Conservation (phyloP, 2,888 invertebrate species). For the Acrocyrtus sp. region DNA sequence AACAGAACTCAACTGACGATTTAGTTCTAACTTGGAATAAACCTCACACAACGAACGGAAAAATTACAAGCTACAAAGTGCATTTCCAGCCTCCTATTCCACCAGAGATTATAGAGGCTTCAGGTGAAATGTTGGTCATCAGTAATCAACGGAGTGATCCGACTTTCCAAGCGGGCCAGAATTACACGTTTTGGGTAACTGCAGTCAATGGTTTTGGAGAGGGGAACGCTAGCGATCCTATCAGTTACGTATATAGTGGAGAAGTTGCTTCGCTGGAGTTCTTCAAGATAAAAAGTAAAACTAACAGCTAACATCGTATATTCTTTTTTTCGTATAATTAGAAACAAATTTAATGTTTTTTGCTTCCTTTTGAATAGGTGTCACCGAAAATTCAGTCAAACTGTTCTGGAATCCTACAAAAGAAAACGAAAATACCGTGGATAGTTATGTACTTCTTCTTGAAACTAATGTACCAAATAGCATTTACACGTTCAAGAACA, state of each 20-base stretch:
- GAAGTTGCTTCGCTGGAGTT: constrained; percentile 65
- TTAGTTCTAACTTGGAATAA: constrained; percentile 77
- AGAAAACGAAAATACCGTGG: constrained; percentile 40
- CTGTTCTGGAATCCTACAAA: constrained; percentile 39
- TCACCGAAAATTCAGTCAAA: constrained; percentile 35
- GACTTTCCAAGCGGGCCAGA: constrained; percentile 70
- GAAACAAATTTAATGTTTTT: constrained; percentile 1
- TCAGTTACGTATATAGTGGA: constrained; percentile 73
- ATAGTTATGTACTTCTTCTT: constrained; percentile 11
- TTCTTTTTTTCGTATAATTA: background rate
- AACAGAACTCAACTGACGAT: constrained; percentile 74
- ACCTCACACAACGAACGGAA: constrained; percentile 74
- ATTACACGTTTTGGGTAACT: constrained; percentile 80
- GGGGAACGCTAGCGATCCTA: constrained; percentile 73
- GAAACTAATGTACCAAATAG: constrained; percentile 13
- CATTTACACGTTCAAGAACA: constrained; percentile 29
- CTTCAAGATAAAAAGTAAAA: constrained; percentile 39
- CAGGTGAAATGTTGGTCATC: constrained; percentile 42
- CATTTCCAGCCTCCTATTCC: constrained; percentile 75
- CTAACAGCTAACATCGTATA: background rate
- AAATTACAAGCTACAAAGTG: constrained; percentile 73
- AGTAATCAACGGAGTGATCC: constrained; percentile 59
- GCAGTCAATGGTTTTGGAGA: constrained; percentile 74
- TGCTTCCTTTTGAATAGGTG: constrained; percentile 22
- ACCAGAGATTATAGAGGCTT: constrained; percentile 67